Percentiles rank a stretch among this genome's conserved stretches.
phyloP scores from a whole-genome alignment of 2,888 invertebrate genomes.

The Hanleya hanleyi region DNA sequence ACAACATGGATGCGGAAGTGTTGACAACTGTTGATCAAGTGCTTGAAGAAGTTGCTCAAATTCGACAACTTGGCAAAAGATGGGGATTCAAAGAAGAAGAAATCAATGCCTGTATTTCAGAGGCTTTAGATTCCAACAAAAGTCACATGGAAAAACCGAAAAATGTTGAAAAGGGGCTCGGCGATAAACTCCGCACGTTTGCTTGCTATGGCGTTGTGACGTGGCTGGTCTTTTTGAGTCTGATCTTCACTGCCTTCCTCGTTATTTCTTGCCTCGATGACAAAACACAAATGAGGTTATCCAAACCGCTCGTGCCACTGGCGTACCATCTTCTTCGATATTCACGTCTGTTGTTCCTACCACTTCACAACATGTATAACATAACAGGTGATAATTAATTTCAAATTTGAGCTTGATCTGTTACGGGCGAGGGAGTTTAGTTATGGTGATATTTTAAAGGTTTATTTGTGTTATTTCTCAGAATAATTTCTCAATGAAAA shows the following conservation, averaged over 20 bases:
- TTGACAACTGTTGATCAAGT: background rate
- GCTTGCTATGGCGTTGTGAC: constrained; percentile 24
- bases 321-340: constrained; percentile 42
- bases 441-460: too few relatives aligned
- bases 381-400: constrained; percentile 47
- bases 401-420: too few relatives aligned
- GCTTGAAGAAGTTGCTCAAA: constrained; percentile 41
- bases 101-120: constrained; percentile 42
- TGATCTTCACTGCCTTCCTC: constrained; percentile 12
- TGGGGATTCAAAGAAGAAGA: constrained; percentile 50
- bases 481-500: too few relatives aligned
- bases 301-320: constrained; percentile 35
- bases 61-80: constrained; percentile 43
- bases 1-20: background rate
- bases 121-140: constrained; percentile 35
- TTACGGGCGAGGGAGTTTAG: too few relatives aligned
- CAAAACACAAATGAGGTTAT: constrained; percentile 30
- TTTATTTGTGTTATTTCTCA: too few relatives aligned
- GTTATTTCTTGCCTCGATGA: constrained; percentile 25
- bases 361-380: constrained; percentile 42
- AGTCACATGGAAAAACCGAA: background rate
- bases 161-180: constrained; percentile 34
- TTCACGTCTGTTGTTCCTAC: constrained; percentile 39
- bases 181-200: constrained; percentile 42
- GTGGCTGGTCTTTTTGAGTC: constrained; percentile 14